Conservation (phyloP, 2,113 vertebrate species). For the Clarias batrachus region DNA sequence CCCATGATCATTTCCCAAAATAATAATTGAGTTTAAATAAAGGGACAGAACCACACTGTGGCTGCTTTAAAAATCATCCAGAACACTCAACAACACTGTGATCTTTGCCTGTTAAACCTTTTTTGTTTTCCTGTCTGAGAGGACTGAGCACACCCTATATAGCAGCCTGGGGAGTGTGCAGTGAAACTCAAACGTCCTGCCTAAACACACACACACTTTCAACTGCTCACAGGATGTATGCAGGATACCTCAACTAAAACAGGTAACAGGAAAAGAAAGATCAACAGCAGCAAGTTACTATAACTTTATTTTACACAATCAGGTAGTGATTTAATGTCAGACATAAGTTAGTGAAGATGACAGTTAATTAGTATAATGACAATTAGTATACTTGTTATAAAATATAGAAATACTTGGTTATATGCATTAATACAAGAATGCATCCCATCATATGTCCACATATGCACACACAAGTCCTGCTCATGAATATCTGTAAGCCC, state of each 20-base stretch:
- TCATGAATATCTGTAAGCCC: background rate
- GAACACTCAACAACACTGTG: background rate
- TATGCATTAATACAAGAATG: background rate
- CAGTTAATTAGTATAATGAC: background rate
- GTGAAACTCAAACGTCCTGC: background rate
- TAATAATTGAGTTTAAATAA: background rate
- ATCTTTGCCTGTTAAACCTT: background rate
- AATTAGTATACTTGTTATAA: background rate
- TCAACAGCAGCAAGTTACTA: background rate
- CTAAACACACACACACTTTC: constrained; percentile 7
- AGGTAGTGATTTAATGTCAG: background rate
- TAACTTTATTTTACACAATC: background rate
- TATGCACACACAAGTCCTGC: background rate
- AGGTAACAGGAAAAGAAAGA: constrained; percentile 5
- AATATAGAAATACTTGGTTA: too few species aligned
- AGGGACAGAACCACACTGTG: background rate
- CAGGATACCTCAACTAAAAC: background rate
- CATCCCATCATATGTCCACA: background rate
- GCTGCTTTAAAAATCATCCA: background rate
- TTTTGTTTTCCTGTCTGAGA: background rate
- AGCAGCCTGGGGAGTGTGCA: background rate
- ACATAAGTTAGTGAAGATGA: background rate
- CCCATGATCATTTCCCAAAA: background rate
- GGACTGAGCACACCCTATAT: constrained; percentile 11
- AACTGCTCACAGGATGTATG: constrained; percentile 1